Evolutionary conservation across 2,797 vertebrate species (phyloP), one percentile per base, ranked within the genome.

Genomic region (Dallia pectoralis): DNA sequence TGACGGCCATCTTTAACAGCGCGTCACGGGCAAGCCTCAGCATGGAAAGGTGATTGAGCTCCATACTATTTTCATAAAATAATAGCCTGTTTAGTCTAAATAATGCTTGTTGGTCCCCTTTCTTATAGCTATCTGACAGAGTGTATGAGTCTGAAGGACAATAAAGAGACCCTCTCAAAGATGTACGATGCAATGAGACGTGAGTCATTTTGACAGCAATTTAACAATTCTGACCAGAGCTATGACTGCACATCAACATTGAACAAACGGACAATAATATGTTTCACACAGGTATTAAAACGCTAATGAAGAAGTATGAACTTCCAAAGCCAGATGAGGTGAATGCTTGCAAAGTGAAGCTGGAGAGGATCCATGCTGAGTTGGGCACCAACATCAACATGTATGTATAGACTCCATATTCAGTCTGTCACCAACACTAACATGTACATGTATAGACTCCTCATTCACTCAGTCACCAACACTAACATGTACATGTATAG

Each of bases 171-270:
- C 1, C 88, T 97, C 48, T 89, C 91, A 5, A 94, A 94, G 77
- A 89, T 97, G 87, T 91, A 95, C 0, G 97, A 98, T 27, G 86
- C 88, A n/a, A 96, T 98, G 96, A 96, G 95, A 93, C 90, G 97
- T 98, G 93, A 95, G 97, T 96, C 85, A 85, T 56, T 48, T 16
- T 67, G 66, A 14, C 14, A 4, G 27, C 81, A 44, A 25, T 0
- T 40, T 86, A 33, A 69, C 9, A 0, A 36, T n/a, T 70, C 5
- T 67, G 73, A 80, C 69, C 80, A 15, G 1, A 4, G 1, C 36
- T 29, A 51, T 33, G 44, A 68, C 25, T 15, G 11, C 33, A 19
- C 25, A 49, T 19, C 27, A 18, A 47, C 6, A n/a, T 36, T 33
- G 19, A 27, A 48, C 14, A 15, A 48, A 61, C n/a, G n/a, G n/a